A percentile compares a stretch with the other conserved stretches of the same genome.
Evolutionary conservation across 1,140 invertebrate genomes (phyloP).

Genomic region (Megalopta genalis): DNA sequence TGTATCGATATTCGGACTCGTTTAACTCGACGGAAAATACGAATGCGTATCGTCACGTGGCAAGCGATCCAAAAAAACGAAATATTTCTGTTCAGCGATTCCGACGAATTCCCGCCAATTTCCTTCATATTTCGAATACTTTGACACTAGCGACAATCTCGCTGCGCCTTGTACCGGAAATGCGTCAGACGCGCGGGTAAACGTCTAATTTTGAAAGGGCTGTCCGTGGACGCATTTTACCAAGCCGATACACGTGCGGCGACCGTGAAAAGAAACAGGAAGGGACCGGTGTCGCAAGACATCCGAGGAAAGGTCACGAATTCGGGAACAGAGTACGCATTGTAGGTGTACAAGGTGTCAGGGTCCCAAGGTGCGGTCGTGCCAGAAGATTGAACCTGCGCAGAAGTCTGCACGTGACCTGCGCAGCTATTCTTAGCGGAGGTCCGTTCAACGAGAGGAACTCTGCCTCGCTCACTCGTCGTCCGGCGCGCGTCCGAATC

Average conservation of each 20-base stretch:
- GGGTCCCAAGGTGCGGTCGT: slow-evolving; percentile 42
- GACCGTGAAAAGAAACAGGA: slow-evolving; percentile 38
- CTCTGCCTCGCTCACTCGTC: slow-evolving; percentile 79
- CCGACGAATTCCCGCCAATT: slow-evolving; percentile 32
- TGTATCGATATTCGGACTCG: background rate
- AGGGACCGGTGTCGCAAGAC: background rate
- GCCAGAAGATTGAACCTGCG: slow-evolving; percentile 66
- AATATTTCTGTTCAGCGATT: background rate
- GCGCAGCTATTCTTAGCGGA: slow-evolving; percentile 78
- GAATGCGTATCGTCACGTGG: background rate
- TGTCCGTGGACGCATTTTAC: slow-evolving; percentile 25
- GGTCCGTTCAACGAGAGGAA: slow-evolving; percentile 66
- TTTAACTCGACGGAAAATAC: background rate
- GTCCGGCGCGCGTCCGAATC: slow-evolving; percentile 78
- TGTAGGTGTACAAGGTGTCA: slow-evolving; percentile 52
- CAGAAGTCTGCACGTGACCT: slow-evolving; percentile 72
- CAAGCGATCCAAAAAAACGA: background rate
- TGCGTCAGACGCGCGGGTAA: slow-evolving; percentile 41
- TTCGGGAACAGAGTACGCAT: slow-evolving; percentile 37
- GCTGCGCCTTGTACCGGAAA: slow-evolving; percentile 38
- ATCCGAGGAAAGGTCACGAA: slow-evolving; percentile 53
- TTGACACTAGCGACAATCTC: slow-evolving; percentile 23
- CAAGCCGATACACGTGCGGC: background rate
- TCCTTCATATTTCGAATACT: slow-evolving; percentile 37
- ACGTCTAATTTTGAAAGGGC: slow-evolving; percentile 30